Percentiles rank a stretch among this genome's conserved stretches.
Evolutionary conservation across 2,888 invertebrate species (phyloP).

Genomic region (Melieria picta): DNA sequence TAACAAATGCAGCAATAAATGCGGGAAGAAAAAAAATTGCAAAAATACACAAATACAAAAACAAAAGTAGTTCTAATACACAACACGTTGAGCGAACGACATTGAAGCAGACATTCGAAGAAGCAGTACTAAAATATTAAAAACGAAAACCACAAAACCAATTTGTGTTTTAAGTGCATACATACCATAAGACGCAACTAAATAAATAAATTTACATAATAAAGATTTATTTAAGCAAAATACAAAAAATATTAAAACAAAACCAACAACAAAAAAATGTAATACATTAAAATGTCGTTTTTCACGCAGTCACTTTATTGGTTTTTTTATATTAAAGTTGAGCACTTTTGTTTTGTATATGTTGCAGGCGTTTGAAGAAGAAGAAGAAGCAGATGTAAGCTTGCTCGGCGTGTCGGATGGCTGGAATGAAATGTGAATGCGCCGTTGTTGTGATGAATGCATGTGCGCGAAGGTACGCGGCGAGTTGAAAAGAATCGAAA

Average conservation of each 20-base stretch:
- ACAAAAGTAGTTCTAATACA: too few relatives aligned
- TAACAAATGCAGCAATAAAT: background rate
- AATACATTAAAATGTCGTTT: constrained; percentile 15
- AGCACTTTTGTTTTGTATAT: constrained; percentile 40
- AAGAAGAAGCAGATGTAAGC: constrained; percentile 10
- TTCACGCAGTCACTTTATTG: background rate
- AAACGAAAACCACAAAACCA: constrained; percentile 7
- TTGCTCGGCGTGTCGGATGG: constrained; percentile 2
- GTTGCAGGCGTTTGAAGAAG: constrained; percentile 37
- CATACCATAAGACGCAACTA: constrained; percentile 45
- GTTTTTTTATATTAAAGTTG: constrained; percentile 28
- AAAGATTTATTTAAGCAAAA: constrained; percentile 51
- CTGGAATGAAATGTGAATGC: background rate
- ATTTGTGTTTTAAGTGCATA: constrained; percentile 38
- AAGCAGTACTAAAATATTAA: background rate
- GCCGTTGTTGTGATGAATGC: background rate
- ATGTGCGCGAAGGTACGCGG: too few relatives aligned
- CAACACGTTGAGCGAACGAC: background rate
- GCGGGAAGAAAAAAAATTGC: background rate
- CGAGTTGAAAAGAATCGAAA: too few relatives aligned
- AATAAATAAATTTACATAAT: constrained; percentile 51
- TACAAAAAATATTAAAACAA: constrained; percentile 25
- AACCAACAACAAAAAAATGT: background rate
- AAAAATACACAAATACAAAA: constrained; percentile 1
- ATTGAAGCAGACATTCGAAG: background rate